These are phyloP conservation scores for Palloptera scutellata DNA, from an alignment of 2,888 invertebrate species.

Conservation along the genomic window DNA sequence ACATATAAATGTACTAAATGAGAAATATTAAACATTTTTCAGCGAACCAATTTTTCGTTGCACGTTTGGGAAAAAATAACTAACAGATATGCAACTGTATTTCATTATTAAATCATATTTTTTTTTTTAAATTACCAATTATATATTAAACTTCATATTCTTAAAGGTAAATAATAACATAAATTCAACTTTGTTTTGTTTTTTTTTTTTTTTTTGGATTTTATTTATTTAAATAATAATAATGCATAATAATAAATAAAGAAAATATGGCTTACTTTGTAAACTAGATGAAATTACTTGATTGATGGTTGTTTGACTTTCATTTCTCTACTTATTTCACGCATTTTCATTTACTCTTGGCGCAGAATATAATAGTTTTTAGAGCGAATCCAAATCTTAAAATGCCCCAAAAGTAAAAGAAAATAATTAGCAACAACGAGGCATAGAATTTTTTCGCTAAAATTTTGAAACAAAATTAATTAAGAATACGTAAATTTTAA, in stretches of 20 bases:
- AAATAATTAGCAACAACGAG: constrained; percentile 1
- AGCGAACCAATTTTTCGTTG: too few relatives aligned
- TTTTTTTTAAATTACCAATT: too few relatives aligned
- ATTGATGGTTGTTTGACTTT: not conserved
- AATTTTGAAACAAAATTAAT: constrained; percentile 21
- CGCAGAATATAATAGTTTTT: too few relatives aligned
- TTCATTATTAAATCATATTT: too few relatives aligned
- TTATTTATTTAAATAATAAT: constrained; percentile 1
- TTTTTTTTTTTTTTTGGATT: not conserved
- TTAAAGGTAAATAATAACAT: not conserved
- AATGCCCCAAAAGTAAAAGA: not conserved
- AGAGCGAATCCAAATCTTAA: too few relatives aligned
- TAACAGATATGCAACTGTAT: too few relatives aligned
- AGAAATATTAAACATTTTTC: too few relatives aligned
- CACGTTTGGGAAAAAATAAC: too few relatives aligned
- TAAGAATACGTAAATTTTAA: constrained; percentile 1
- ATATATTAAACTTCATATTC: not conserved
- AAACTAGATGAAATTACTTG: constrained; percentile 6
- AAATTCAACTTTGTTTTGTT: not conserved
- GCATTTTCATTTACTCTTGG: not conserved
- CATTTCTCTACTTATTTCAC: not conserved
- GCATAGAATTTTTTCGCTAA: not conserved
- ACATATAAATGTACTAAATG: too few relatives aligned
- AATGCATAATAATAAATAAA: constrained; percentile 10
- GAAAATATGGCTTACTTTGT: constrained; percentile 18